phyloP scores from a whole-genome alignment of 2,113 vertebrate species.

The Rhinopithecus roxellana region DNA sequence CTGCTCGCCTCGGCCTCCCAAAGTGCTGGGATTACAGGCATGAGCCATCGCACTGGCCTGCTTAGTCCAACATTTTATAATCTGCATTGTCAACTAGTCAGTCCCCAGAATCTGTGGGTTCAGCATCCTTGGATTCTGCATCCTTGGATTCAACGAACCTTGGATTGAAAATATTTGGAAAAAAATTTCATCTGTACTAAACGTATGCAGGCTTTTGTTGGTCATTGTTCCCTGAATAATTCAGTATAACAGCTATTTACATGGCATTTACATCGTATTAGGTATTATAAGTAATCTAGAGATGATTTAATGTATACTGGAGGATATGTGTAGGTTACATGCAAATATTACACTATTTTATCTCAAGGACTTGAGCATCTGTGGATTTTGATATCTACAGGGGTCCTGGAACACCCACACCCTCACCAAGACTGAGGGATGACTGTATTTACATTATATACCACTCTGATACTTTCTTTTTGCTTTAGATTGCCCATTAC shows the following conservation, averaged over 20 bases:
- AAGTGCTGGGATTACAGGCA: too few species aligned
- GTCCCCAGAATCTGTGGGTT: not conserved
- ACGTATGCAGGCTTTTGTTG: not conserved
- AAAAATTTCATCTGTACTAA: not conserved
- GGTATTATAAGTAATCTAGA: not conserved
- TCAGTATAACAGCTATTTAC: not conserved
- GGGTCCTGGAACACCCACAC: not conserved
- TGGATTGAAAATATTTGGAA: not conserved
- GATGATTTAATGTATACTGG: not conserved
- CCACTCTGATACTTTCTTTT: not conserved
- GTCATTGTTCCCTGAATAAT: not conserved
- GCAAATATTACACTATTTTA: not conserved
- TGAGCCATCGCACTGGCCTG: too few species aligned
- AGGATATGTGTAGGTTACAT: not conserved
- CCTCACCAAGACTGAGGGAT: not conserved
- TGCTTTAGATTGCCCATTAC: not conserved
- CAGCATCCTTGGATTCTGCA: not conserved
- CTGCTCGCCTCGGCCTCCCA: too few species aligned
- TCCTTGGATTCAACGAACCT: not conserved
- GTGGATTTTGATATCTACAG: not conserved
- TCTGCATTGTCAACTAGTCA: not conserved
- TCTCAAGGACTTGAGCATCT: not conserved
- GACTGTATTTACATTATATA: not conserved
- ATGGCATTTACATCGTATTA: not conserved
- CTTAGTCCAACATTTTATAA: not conserved